A percentile compares a stretch with the other conserved stretches of the same genome.
phyloP scores from a whole-genome alignment of 64 coral and sea anemone genomes.

The Montipora capricornis region DNA sequence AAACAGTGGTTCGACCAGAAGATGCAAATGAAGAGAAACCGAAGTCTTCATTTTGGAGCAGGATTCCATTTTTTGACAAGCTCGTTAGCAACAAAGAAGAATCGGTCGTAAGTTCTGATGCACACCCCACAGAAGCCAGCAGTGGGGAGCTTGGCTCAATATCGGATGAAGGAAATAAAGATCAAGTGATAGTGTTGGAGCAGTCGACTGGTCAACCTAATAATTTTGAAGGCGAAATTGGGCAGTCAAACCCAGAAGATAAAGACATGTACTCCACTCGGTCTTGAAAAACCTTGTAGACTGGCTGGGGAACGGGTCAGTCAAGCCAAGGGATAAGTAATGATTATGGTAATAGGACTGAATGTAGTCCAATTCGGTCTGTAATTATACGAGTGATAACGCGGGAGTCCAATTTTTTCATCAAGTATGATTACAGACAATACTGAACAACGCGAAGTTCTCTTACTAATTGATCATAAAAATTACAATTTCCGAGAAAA shows the following conservation, averaged over 20 bases:
- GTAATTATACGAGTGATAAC: no score
- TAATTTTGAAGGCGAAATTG: constrained; percentile 64
- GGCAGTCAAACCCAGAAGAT: constrained; percentile 92
- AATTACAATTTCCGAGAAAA: no score
- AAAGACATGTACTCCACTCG: constrained; percentile 93
- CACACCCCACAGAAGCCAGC: not conserved
- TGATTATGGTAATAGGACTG: no score
- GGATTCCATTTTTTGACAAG: constrained; percentile 81
- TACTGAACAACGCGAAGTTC: no score
- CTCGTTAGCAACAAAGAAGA: constrained; percentile 36
- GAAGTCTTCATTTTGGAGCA: constrained; percentile 62
- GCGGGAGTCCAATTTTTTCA: no score
- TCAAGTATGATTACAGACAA: no score
- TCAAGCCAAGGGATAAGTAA: no score
- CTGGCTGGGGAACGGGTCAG: no score
- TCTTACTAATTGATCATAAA: no score
- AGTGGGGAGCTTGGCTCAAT: not conserved
- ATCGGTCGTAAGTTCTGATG: not conserved
- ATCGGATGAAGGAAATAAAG: not conserved
- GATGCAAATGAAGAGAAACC: not conserved
- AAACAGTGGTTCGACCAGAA: not conserved
- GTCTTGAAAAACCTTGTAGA: constrained; percentile 29
- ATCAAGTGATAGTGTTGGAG: constrained; percentile 15
- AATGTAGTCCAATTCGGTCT: no score
- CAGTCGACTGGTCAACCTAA: not conserved